Evolutionary conservation across 2,113 vertebrate species (phyloP), one percentile per base, ranked within the genome.

Genomic region (Lamprologus ornatipinnis): DNA sequence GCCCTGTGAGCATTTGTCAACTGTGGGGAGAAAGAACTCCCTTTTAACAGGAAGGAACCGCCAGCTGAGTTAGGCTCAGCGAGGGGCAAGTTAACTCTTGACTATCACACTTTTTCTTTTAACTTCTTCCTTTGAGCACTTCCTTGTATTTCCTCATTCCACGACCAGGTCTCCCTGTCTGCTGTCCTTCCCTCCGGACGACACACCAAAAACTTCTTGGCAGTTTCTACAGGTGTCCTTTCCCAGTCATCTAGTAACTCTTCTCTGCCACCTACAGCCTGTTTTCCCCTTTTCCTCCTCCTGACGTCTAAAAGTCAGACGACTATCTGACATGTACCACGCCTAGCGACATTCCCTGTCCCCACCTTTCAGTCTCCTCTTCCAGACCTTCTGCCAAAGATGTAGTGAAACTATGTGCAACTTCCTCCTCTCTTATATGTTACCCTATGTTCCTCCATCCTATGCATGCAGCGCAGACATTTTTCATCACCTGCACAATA

Each of bases 171-270:
- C 28, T 1, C 28, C 58, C 28, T 33, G 28, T 60, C 28, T 60
- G 28, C 57, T 60, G 0, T 1, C 57, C 28, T 6, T 63, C 31
- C 15, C 31, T 63, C 58, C 1, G 0, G 2, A 63, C 2, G 6
- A 35, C 5, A 35, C 17, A 60, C 58, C 58, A 63, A 35, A 33
- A 63, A 1, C 58, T 1, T 35, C 58, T 35, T 12, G 58, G 15
- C 31, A 35, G 58, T 63, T 63, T 63, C 58, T 3, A 4, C 58
- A 63, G 60, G 9, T 65, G 60, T 35, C 17, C 60, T 35, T 65
- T 65, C 60, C 17, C 17, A n/a, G 17, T 5, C 60, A 65, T 65
- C 10, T n/a, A 37, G 10, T 35, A 12, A 63, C 17, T 35, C 31
- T 35, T 12, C 17, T 9, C 31, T 63, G 31, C 58, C 58, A n/a